Evolutionary conservation across 1,140 invertebrate species (phyloP).

Genomic region (Anastrepha ludens): DNA sequence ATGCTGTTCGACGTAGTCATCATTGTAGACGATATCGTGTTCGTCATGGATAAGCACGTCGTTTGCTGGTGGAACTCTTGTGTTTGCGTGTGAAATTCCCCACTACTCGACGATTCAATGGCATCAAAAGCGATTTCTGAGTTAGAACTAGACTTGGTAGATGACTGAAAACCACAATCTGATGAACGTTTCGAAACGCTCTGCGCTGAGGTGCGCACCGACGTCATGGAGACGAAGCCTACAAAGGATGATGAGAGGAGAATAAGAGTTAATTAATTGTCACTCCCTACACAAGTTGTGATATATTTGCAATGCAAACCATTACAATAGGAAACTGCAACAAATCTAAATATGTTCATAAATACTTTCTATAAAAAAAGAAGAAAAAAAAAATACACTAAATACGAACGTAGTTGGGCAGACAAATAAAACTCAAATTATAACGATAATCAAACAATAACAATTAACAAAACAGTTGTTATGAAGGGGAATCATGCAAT

Average conservation of each 20-base stretch:
- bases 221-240: constrained; percentile 85
- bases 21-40: constrained; percentile 43
- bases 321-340: neutral
- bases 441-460: constrained; percentile 43
- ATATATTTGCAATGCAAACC: neutral
- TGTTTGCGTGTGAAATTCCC: constrained; percentile 19
- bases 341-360: neutral
- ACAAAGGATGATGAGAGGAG: constrained; percentile 66
- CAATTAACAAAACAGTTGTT: neutral
- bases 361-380: neutral
- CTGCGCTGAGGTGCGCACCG: constrained; percentile 78
- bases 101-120: constrained; percentile 30
- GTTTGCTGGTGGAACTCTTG: constrained; percentile 57
- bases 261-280: too few relatives aligned
- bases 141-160: constrained; percentile 68
- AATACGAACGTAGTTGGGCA: neutral
- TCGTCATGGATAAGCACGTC: constrained; percentile 56
- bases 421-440: neutral
- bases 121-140: constrained; percentile 57
- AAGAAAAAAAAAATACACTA: neutral
- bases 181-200: constrained; percentile 78
- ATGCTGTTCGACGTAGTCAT: constrained; percentile 59
- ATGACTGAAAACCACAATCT: constrained; percentile 77
- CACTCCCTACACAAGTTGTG: neutral
- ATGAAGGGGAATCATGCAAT: constrained; percentile 32